Base-by-base conservation (phyloP, 2,113 vertebrate genomes). In the Melanerpes aurifrons region DNA sequence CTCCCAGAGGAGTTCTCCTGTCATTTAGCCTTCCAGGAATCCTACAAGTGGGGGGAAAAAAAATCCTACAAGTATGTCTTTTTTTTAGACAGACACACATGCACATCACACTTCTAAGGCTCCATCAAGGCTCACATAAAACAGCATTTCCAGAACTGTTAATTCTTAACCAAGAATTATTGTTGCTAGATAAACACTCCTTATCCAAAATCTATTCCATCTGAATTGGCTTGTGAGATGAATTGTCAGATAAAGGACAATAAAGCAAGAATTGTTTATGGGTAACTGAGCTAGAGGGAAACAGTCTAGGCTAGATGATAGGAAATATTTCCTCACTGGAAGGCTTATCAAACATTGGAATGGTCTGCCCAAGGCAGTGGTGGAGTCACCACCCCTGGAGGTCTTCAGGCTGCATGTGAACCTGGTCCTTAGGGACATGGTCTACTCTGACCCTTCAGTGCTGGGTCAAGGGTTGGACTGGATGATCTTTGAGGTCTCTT, bases 11-110 rank as follows among this genome's bases (percentile, higher is more conserved):
- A 1, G 99, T 99, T 70, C 99, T 98, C 87, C 99, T 98, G 98
- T 99, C 99, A 8, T 99, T 99, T 89, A 99, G 98, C 78, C 99
- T 97, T 35, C 99, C 99, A 4, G 99, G 99, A 90, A 99, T 99
- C 97, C 99, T 99, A 50, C 19, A 94, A 20, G 54, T 40, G 59
- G 88, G 3, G 56, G 3, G 3, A 26, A 64, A 37, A 32, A 54
- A 58, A 45, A 19, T 6, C 22, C 22, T 22, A 53, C n/a, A 63
- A n/a, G 24, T 10, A 32, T 1, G 2, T 25, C 50, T 37, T 48
- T 59, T 0, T 0, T 12, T 32, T 45, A 5, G 17, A 7, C 8
- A 64, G 15, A 40, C 2, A 32, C 19, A 24, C 10, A 3, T 28
- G 3, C 20, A 45, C 29, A 9, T 10, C 16, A 28, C 37, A 18